These are phyloP conservation scores for Nomada ruficornis DNA, from an alignment of 2,888 invertebrate genomes.

Conservation along the genomic window DNA sequence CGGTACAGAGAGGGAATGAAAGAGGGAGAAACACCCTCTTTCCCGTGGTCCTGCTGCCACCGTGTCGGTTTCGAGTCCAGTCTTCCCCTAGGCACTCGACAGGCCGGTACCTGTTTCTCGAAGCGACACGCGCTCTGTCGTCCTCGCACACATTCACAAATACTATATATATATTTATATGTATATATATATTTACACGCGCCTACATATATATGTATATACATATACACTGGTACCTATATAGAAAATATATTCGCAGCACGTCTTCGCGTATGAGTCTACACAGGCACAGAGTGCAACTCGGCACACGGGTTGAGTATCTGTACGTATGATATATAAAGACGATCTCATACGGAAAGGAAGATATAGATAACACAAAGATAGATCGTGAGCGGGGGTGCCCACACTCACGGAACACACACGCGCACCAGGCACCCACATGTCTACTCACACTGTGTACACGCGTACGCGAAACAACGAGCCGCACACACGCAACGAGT, in stretches of 20 bases:
- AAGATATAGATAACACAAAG: constrained; percentile 2
- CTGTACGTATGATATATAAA: constrained; percentile 30
- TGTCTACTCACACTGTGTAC: constrained; percentile 65
- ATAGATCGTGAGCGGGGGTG: constrained; percentile 27
- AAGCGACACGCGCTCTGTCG: constrained; percentile 65
- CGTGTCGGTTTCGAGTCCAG: constrained; percentile 78
- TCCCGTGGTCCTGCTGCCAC: constrained; percentile 69
- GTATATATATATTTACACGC: constrained; percentile 11
- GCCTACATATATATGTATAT: not conserved
- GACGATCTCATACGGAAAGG: constrained; percentile 14
- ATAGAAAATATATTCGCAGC: not conserved
- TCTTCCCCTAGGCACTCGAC: constrained; percentile 83
- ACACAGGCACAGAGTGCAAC: not conserved
- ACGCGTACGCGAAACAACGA: constrained; percentile 68
- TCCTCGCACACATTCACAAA: constrained; percentile 55
- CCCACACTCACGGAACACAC: constrained; percentile 39
- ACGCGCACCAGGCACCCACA: constrained; percentile 60
- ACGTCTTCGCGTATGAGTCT: constrained; percentile 26
- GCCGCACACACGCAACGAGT: constrained; percentile 62
- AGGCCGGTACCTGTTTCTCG: constrained; percentile 76
- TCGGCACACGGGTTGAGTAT: constrained; percentile 11
- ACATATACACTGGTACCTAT: constrained; percentile 10
- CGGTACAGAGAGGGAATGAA: constrained; percentile 41
- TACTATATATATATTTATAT: constrained; percentile 20
- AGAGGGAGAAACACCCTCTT: constrained; percentile 56